Evolutionary conservation across 2,113 vertebrate species (phyloP), one percentile per base, ranked within the genome.

Genomic region (Ceyx margarethae): DNA sequence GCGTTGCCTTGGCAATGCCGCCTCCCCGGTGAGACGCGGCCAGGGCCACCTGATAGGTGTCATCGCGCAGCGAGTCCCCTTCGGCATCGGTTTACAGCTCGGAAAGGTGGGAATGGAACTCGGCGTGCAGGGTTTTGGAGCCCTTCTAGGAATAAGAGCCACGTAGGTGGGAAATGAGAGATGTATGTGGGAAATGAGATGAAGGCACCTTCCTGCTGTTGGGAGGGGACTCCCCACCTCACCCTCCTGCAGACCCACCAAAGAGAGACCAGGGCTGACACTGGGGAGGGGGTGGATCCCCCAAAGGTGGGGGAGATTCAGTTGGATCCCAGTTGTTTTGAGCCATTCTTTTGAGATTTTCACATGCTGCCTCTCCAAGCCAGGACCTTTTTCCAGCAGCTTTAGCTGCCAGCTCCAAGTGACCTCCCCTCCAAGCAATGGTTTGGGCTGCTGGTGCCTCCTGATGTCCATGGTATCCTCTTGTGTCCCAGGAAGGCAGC

Each of bases 361-460:
- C 37, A 25, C 57, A 13, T 0, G 0, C 23, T 78, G 46, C 57
- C 15, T 56, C 46, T 56, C 54, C 48, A 16, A 23, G 40, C 8
- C 2, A 17, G 23, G 25, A 50, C 20, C 14, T 35, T 81, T 69
- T 43, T 29, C 37, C 79, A 35, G 60, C 2, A 64, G 23, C 46
- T 78, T 64, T 17, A 62, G 61, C 25, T 71, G 50, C 40, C 1
- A 1, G 46, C 21, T 76, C 26, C 65, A 72, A 72, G 54, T 1
- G 0, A 28, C 26, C 0, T 15, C 11, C 23, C 25, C 28, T 93
- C 48, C 0, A 2, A 66, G 67, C 22, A 15, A 8, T 0, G 0
- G 18, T 82, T 65, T 19, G 58, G 35, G 80, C 19, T 51, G 15
- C 72, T 54, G 31, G 29, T 46, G 45, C 56, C 48, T 87, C 21